Evolutionary conservation across 2,797 vertebrate genomes (phyloP), one percentile per base, ranked within the genome.

Genomic region (Chanos chanos): DNA sequence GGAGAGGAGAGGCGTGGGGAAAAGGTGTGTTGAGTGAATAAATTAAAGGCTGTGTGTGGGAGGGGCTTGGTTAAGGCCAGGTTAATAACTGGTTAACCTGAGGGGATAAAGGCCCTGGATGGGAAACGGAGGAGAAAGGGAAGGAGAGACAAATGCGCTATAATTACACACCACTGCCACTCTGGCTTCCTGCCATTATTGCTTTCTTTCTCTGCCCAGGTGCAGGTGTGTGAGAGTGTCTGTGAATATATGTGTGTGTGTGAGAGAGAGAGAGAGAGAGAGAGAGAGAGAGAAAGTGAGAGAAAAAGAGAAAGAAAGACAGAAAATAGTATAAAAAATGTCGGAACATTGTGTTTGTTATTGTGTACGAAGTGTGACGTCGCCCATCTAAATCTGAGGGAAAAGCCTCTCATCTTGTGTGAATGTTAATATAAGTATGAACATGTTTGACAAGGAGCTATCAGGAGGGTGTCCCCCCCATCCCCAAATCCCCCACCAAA

Each of bases 1-100:
- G 64, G n/a, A 2, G 21, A 64, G 44, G 43, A 30, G n/a, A n/a
- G n/a, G n/a, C n/a, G n/a, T n/a, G n/a, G n/a, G n/a, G n/a, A n/a
- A n/a, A n/a, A n/a, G n/a, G 25, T 62, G 63, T 61, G 61, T 53
- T n/a, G 65, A 57, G 36, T 60, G 56, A 41, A 58, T 66, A 48
- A 71, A 76, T 60, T 16, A 48, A 73, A 66, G 70, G 71, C 63
- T 68, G 73, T 51, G 22, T n/a, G 58, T 64, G 33, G 24, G 50
- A 51, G 57, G n/a, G n/a, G n/a, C n/a, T n/a, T 37, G 73, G 62
- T 50, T 70, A 49, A 65, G 61, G 48, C 43, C 54, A 66, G 72
- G 85, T 89, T 94, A 94, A 95, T 94, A 86, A 91, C 88, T 80
- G 83, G 87, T 89, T 91, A 91, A 89, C 82, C 81, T 80, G 83